These are phyloP conservation scores for Rhimphoctona megacephalus DNA, from an alignment of 2,888 invertebrate genomes.

Conservation along the genomic window DNA sequence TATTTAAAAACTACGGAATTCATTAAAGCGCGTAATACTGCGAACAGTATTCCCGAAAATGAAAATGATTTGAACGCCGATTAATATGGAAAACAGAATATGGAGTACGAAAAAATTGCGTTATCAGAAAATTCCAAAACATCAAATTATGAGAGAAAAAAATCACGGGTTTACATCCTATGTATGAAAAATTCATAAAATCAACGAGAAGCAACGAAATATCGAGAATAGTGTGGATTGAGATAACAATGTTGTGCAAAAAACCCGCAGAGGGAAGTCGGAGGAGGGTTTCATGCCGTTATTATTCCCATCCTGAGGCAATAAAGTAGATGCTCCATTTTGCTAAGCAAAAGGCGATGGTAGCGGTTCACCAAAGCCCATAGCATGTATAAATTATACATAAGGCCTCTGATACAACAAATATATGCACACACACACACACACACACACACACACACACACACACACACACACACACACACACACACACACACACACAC, in stretches of 20 bases:
- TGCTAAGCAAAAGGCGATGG: slow-evolving; percentile 30
- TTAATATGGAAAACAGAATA: not conserved
- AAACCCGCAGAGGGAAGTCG: not conserved
- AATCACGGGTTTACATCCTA: not conserved
- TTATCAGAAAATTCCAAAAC: not conserved
- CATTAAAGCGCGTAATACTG: not conserved
- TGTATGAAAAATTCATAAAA: not conserved
- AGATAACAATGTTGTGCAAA: not conserved
- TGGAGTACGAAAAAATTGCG: not conserved
- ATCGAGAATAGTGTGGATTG: not conserved
- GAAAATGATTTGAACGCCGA: not conserved
- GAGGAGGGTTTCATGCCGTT: not conserved
- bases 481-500: not conserved
- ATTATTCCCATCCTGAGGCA: slow-evolving; percentile 9
- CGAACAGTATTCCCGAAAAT: not conserved
- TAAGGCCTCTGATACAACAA: not conserved
- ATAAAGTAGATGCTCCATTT: slow-evolving; percentile 37
- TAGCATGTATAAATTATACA: slow-evolving; percentile 10
- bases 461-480: not conserved
- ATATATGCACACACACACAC: not conserved
- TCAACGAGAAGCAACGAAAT: not conserved
- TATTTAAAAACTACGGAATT: not conserved
- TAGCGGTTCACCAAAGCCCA: slow-evolving; percentile 12
- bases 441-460: not conserved
- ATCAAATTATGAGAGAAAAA: not conserved